Conservation (phyloP, 2,113 vertebrate species). For the Uria aalge region DNA sequence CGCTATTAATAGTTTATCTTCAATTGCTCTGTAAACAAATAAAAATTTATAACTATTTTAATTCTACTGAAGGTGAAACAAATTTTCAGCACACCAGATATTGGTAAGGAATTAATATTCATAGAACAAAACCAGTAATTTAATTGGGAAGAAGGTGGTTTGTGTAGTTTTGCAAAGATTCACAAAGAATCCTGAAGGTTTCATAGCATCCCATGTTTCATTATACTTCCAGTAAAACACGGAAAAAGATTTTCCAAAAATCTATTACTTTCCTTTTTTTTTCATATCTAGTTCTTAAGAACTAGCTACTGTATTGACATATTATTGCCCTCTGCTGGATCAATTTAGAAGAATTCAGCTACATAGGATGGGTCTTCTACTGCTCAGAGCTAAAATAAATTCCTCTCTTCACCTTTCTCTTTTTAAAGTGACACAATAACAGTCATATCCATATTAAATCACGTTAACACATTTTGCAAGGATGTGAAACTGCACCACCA, state of each 20-base stretch:
- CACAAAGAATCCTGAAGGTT: background rate
- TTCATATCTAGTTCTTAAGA: background rate
- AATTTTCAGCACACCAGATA: background rate
- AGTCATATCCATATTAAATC: background rate
- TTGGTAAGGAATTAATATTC: background rate
- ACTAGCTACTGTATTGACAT: slow-evolving; percentile 41
- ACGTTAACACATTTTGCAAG: background rate
- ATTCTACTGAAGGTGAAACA: background rate
- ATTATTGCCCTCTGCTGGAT: slow-evolving; percentile 66
- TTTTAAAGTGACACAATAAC: background rate
- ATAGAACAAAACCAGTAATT: background rate
- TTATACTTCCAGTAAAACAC: background rate
- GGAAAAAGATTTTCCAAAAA: background rate
- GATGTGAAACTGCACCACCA: background rate
- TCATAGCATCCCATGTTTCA: background rate
- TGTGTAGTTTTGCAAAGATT: background rate
- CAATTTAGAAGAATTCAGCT: slow-evolving; percentile 37
- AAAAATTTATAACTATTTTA: background rate
- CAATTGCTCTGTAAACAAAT: background rate
- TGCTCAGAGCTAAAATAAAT: background rate
- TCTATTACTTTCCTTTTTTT: background rate
- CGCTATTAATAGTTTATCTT: background rate
- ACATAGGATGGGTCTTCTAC: background rate
- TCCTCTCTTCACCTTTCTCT: background rate
- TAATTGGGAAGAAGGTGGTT: background rate